A percentile compares a stretch with the other conserved stretches of the same genome.
Conservation (phyloP, 2,113 vertebrate genomes). For the Acrocephalus kingi region DNA sequence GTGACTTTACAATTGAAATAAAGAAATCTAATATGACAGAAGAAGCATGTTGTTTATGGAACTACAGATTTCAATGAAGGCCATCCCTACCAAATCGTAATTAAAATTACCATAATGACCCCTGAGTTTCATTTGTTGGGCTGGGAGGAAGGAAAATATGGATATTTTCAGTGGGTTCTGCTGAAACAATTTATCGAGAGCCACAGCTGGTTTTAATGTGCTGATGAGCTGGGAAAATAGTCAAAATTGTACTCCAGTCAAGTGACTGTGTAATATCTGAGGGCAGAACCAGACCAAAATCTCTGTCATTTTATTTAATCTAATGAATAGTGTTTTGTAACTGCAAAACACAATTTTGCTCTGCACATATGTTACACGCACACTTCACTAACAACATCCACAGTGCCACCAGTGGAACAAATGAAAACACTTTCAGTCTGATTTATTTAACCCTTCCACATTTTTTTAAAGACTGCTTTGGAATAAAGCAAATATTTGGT, state of each 20-base stretch:
- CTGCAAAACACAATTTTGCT: slow-evolving; percentile 59
- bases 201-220: slow-evolving; percentile 74
- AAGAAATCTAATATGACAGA: slow-evolving; percentile 66
- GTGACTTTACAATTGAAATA: slow-evolving; percentile 56
- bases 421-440: neutral
- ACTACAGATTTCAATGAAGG: slow-evolving; percentile 48
- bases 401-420: slow-evolving; percentile 49
- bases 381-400: slow-evolving; percentile 37
- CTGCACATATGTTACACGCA: neutral
- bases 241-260: slow-evolving; percentile 69
- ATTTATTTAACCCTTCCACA: neutral
- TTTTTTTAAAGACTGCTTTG: neutral
- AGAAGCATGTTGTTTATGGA: slow-evolving; percentile 61
- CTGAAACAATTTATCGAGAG: slow-evolving; percentile 54
- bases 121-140: slow-evolving; percentile 35
- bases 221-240: slow-evolving; percentile 70
- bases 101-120: slow-evolving; percentile 63
- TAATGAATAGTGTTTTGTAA: slow-evolving; percentile 61
- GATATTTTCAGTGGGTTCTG: slow-evolving; percentile 52
- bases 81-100: slow-evolving; percentile 56
- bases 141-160: slow-evolving; percentile 40
- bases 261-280: slow-evolving; percentile 66
- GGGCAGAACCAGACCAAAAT: slow-evolving; percentile 61
- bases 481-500: slow-evolving; percentile 8
- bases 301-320: slow-evolving; percentile 68